These are phyloP conservation scores for Amiota mariae DNA, from an alignment of 2,888 invertebrate genomes.

Conservation along the genomic window DNA sequence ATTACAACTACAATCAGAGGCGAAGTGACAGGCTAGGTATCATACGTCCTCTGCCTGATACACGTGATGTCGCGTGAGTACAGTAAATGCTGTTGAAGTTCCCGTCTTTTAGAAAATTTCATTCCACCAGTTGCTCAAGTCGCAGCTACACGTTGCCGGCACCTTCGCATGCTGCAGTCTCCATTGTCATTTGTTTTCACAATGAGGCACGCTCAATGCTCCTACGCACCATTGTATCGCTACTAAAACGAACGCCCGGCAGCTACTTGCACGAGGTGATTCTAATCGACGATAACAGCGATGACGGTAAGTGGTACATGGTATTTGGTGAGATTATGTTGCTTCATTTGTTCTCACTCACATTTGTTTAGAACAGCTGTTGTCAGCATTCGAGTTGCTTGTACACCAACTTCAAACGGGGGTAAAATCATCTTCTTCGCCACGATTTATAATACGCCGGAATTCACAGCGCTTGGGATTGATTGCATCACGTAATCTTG, in stretches of 20 bases:
- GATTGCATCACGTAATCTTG: conserved; percentile 72
- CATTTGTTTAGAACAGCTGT: conserved; percentile 41
- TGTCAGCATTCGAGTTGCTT: conserved; percentile 17
- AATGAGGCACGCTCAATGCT: conserved; percentile 69
- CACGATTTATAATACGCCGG: conserved; percentile 47
- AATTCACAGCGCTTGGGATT: conserved; percentile 67
- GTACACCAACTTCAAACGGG: not conserved
- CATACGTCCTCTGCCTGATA: conserved; percentile 60
- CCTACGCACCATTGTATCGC: conserved; percentile 62
- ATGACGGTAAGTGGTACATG: conserved; percentile 57
- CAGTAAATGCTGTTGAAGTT: not conserved
- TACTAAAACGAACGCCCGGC: conserved; percentile 60
- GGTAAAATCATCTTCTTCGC: not conserved
- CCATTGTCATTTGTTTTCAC: conserved; percentile 66
- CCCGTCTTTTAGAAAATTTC: not conserved
- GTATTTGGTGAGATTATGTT: not conserved
- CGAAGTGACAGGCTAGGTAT: conserved; percentile 60
- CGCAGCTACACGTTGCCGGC: conserved; percentile 47
- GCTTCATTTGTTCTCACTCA: not conserved
- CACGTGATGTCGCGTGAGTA: conserved; percentile 62
- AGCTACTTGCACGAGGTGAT: conserved; percentile 66
- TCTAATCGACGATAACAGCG: conserved; percentile 67
- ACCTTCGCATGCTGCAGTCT: conserved; percentile 50
- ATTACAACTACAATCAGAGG: conserved; percentile 51
- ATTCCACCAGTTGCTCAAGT: conserved; percentile 53